These are phyloP conservation scores for Onthophagus sagittarius DNA, from an alignment of 2,888 invertebrate genomes.

Conservation along the genomic window DNA sequence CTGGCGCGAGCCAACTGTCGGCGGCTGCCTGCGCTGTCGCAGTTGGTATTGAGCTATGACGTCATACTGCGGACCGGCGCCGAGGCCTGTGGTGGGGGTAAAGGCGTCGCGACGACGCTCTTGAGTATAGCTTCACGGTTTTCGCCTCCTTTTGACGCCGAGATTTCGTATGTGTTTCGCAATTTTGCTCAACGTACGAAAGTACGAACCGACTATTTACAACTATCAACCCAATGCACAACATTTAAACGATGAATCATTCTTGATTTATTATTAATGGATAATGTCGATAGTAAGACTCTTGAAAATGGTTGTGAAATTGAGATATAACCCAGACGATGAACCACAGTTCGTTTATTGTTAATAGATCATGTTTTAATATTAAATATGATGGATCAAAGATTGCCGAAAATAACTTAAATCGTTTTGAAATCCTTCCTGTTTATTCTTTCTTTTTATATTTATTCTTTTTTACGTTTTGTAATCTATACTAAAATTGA, in stretches of 20 bases:
- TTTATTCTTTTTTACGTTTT: too few species aligned
- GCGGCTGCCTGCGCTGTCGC: slow-evolving; percentile 45
- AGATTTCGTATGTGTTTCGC: not conserved
- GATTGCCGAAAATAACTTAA: too few species aligned
- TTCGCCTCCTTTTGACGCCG: not conserved
- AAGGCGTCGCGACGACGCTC: slow-evolving; percentile 41
- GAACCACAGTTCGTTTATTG: too few species aligned
- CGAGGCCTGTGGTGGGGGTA: slow-evolving; percentile 26
- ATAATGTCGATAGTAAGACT: too few species aligned
- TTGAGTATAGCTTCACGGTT: not conserved
- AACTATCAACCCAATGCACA: not conserved
- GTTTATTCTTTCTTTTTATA: too few species aligned
- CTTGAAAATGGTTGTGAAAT: too few species aligned
- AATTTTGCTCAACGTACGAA: not conserved
- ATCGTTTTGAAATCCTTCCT: too few species aligned
- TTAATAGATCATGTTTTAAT: too few species aligned
- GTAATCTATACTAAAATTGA: too few species aligned
- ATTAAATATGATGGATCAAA: too few species aligned
- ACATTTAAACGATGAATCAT: not conserved
- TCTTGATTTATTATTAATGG: not conserved
- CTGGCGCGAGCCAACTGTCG: slow-evolving; percentile 61
- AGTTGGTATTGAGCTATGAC: slow-evolving; percentile 54
- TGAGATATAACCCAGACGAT: too few species aligned
- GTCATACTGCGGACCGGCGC: slow-evolving; percentile 63
- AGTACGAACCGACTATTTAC: not conserved